Evolutionary conservation across 2,888 invertebrate species (phyloP), one percentile per base, ranked within the genome.

Genomic region (Brachypalpus laphriformis): DNA sequence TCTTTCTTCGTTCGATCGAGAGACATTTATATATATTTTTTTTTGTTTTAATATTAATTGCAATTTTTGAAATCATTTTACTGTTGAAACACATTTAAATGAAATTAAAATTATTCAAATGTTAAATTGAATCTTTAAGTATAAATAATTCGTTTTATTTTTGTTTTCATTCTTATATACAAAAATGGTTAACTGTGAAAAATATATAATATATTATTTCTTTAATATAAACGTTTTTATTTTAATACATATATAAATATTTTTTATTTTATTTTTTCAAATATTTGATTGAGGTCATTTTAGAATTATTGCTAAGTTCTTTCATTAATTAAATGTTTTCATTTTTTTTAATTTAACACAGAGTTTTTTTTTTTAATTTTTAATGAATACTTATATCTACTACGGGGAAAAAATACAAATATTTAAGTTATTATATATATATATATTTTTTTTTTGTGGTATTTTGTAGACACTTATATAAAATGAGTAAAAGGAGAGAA

Each of bases 1-100:
- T 90, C 91, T 91, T 91, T 90, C 91, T 91, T 91, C 91, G 91
- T 91, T 91, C 91, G 91, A 91, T 91, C 91, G 89, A 90, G 91
- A 91, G 91, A 91, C 89, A 90, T 89, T 90, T 89, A 88, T 77
- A 57, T 87, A 66, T 65, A 75, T 86, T 78, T 76, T 70, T 45
- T 71, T 87, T 87, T 80, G 14, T 82, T 76, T 70, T 68, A 86
- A 77, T 83, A 87, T 88, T 87, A 80, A 87, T 88, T 83, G 85
- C 82, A 57, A 72, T 87, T 88, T 40, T 68, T 82, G 18, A 76
- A 85, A 71, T 71, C 5, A 80, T 54, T 66, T 56, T 74, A 45
- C 70, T 57, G 59, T 72, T 80, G 47, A 76, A 85, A 66, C 56
- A 45, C 14, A 54, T 65, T 20, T 14, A 70, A 63, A 56, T 28